Base-by-base conservation (phyloP, 1,140 invertebrate species). In the Drosophila murphyi region DNA sequence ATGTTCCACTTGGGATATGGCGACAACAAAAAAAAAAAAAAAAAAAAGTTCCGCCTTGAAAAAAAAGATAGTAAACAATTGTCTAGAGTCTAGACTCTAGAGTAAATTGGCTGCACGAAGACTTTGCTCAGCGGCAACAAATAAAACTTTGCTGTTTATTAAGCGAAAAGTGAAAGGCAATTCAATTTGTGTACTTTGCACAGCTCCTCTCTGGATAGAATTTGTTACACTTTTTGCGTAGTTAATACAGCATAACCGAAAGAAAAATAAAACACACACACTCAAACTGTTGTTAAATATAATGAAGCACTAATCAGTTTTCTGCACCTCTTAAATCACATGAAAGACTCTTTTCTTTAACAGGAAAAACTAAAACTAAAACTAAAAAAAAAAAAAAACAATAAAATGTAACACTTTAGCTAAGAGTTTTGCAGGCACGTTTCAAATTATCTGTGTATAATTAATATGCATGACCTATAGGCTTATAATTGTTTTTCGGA, bases 151-250 rank as follows among this genome's bases (percentile, higher is more conserved):
- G 76, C 74, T 83, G 80, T 77, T 88, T 87, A 89, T 80, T 76
- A 64, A 82, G 52, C 69, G 54, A 78, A 78, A 78, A 76, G 83
- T 87, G 83, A 87, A 87, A 87, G 83, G 83, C 81, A 68, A 52
- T 54, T 69, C 65, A 54, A 57, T 59, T 71, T 72, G 37, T 35
- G 67, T 34, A 31, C 37, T 59, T 37, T 51, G 35, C 47, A 50
- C 31, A 37, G 47, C 60, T 71, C 28, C 20, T 43, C 4, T n/a
- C 62, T 61, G 56, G 47, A 61, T 88, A 80, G 76, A 77, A 87
- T 87, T 87, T 88, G 82, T 80, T 88, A 87, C 82, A 87, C 76
- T 88, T 62, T 82, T 77, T 82, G 80, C 60, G 78, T 88, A 75
- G 79, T 87, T 87, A 87, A 87, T 78, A 62, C 67, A 69, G 51